Conservation (phyloP, 2,888 invertebrate species). For the Melieria omissa region DNA sequence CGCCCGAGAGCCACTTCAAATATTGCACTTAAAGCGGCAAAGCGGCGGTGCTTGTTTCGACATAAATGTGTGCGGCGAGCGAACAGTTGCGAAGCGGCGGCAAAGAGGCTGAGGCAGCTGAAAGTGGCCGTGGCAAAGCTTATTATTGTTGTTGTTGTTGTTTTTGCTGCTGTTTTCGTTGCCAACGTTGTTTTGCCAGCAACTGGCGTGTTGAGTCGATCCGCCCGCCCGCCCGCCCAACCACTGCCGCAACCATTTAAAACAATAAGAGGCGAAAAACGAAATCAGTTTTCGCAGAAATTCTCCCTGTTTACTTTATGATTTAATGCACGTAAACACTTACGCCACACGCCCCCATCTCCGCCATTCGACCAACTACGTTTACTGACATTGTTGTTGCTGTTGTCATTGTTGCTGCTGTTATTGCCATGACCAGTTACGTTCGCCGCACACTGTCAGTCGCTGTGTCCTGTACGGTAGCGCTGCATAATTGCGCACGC, state of each 20-base stretch:
- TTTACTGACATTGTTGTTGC: neutral
- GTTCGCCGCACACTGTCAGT: too few relatives aligned
- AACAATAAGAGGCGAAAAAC: constrained; percentile 20
- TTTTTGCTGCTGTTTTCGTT: neutral
- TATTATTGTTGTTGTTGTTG: too few relatives aligned
- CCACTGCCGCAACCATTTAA: constrained; percentile 21
- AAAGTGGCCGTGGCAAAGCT: too few relatives aligned
- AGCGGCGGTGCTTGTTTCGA: constrained; percentile 1
- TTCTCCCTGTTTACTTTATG: constrained; percentile 31
- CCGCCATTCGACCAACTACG: neutral
- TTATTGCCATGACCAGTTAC: neutral
- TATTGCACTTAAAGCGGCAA: constrained; percentile 27
- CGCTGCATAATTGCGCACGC: too few relatives aligned
- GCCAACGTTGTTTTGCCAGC: neutral
- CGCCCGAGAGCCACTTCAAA: constrained; percentile 28
- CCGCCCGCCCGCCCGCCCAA: too few relatives aligned
- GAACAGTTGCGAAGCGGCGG: neutral
- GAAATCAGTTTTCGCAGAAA: constrained; percentile 7
- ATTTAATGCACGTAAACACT: constrained; percentile 36
- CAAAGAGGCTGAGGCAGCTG: neutral
- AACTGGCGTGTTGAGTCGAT: too few relatives aligned
- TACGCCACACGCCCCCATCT: constrained; percentile 5
- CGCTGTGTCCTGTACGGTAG: too few relatives aligned
- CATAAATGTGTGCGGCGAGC: neutral
- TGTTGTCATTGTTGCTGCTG: constrained; percentile 14